Evolutionary conservation across 2,888 invertebrate species (phyloP).

Genomic region (Hofmannophila pseudospretella): DNA sequence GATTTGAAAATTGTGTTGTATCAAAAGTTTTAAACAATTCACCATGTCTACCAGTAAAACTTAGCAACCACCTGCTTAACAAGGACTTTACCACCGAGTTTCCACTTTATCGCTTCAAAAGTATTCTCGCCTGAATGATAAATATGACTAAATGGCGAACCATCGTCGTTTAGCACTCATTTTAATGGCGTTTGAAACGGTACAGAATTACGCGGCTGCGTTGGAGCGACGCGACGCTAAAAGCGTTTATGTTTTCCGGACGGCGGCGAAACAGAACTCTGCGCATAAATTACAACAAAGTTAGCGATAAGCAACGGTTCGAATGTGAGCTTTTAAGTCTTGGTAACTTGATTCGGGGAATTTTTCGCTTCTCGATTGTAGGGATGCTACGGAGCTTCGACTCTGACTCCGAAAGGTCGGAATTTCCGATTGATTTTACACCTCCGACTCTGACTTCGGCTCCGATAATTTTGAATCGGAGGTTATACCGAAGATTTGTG

Average conservation of each 20-base stretch:
- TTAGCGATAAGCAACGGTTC: constrained; percentile 13
- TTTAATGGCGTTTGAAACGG: constrained; percentile 47
- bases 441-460: no score
- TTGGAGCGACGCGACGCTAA: constrained; percentile 45
- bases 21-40: no score
- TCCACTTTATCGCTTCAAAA: constrained; percentile 6
- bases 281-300: constrained; percentile 19
- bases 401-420: no score
- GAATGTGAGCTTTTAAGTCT: background rate
- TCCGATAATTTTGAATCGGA: no score
- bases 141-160: constrained; percentile 26
- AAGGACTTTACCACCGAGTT: background rate
- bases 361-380: no score
- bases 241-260: constrained; percentile 60
- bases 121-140: constrained; percentile 8
- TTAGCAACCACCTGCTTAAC: background rate
- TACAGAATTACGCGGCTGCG: constrained; percentile 37
- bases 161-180: constrained; percentile 33
- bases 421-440: no score
- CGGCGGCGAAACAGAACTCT: constrained; percentile 37
- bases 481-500: no score
- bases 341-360: background rate
- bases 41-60: no score
- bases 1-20: no score
- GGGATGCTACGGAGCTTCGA: no score